Evolutionary conservation across 1,140 invertebrate species (phyloP).

Genomic region (Drosophila parvula): DNA sequence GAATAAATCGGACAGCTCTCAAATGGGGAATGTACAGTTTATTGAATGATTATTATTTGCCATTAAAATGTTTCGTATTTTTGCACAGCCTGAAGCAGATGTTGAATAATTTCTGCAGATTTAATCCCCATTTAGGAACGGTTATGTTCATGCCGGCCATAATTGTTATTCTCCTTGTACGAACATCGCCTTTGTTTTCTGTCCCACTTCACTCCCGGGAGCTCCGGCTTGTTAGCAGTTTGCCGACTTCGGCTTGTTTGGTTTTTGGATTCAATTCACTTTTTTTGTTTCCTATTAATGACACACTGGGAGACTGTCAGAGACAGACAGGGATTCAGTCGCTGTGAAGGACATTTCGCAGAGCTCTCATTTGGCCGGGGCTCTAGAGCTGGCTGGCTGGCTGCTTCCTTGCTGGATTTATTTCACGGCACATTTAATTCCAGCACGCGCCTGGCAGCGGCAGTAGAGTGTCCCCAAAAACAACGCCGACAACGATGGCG

Average conservation of each 20-base stretch:
- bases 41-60: conserved; percentile 20
- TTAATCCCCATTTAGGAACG: conserved; percentile 55
- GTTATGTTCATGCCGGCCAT: conserved; percentile 46
- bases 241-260: conserved; percentile 30
- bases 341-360: conserved; percentile 55
- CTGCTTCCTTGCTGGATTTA: conserved; percentile 63
- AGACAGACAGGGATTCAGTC: conserved; percentile 20
- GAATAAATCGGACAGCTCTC: not conserved
- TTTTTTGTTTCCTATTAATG: conserved; percentile 56
- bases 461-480: conserved; percentile 35
- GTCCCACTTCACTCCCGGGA: conserved; percentile 22
- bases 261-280: conserved; percentile 62
- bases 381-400: conserved; percentile 1
- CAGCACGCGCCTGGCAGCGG: conserved; percentile 58
- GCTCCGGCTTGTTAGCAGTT: conserved; percentile 32
- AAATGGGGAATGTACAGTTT: conserved; percentile 1
- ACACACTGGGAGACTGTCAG: conserved; percentile 34
- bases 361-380: conserved; percentile 27
- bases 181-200: conserved; percentile 55
- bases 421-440: conserved; percentile 80
- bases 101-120: conserved; percentile 40
- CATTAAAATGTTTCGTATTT: conserved; percentile 24
- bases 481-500: conserved; percentile 44
- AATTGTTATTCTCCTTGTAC: conserved; percentile 58
- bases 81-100: conserved; percentile 31